Evolutionary conservation across 2,888 invertebrate genomes (phyloP), one percentile per base, ranked within the genome.

Genomic region (Scaptodrosophila latifasciaeformis): DNA sequence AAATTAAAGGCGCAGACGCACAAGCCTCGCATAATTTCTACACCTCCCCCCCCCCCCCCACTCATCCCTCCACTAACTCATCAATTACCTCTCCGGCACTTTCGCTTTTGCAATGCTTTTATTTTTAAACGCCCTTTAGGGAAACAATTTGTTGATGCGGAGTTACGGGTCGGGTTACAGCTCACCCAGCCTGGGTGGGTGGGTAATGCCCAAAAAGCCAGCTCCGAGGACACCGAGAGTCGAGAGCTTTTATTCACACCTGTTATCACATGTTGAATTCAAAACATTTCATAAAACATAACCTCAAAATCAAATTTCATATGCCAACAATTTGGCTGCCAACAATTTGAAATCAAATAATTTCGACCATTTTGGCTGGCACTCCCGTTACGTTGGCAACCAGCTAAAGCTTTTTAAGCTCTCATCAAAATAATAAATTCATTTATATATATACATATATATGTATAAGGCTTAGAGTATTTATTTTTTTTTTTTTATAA

Each of bases 221-320:
- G n/a, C n/a, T n/a, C n/a, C n/a, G n/a, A n/a, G n/a, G n/a, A n/a
- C n/a, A n/a, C n/a, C n/a, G n/a, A n/a, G n/a, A n/a, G n/a, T n/a
- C n/a, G n/a, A n/a, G 27, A 27, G 27, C 54, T 61, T 52, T 53
- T 56, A 62, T 65, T 59, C 62, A 77, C 80, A 77, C 79, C 75
- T 79, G 79, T 79, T 77, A 79, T 77, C 65, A 68, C 63, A 63
- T 68, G 62, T 68, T 69, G 52, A 67, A 62, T 53, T 65, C 49
- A 67, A 52, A 51, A 55, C 54, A 35, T 63, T 63, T n/a, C n/a
- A n/a, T n/a, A n/a, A n/a, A n/a, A n/a, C n/a, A n/a, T n/a, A n/a
- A n/a, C n/a, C n/a, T n/a, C n/a, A n/a, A n/a, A n/a, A n/a, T n/a
- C n/a, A n/a, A n/a, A n/a, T n/a, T n/a, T n/a, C n/a, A n/a, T n/a